Base-by-base conservation (phyloP, 2,888 invertebrate species). In the Diadromus collaris region DNA sequence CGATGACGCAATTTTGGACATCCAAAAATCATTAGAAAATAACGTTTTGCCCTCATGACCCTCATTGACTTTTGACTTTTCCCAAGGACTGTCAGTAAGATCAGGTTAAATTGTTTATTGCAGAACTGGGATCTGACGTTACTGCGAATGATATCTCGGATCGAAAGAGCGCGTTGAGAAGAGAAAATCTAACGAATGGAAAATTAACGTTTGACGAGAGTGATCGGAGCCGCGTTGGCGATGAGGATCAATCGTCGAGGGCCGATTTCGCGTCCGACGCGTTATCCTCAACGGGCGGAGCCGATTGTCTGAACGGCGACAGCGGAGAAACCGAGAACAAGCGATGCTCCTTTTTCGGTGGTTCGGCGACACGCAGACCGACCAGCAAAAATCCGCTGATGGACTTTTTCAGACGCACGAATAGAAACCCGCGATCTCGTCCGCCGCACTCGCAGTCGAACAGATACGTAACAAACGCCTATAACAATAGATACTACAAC, bases 71-170 rank as follows among this genome's bases (percentile, higher is more conserved):
- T n/a, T n/a, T n/a, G n/a, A n/a, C n/a, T n/a, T n/a, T n/a, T n/a
- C n/a, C n/a, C n/a, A n/a, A n/a, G n/a, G n/a, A n/a, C n/a, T 19
- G 5, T 38, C 16, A 44, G 70, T 72, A 76, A 73, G 67, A 48
- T 61, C 29, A 69, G 38, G 64, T 76, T 76, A 48, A 32, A 58
- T 81, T 78, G 76, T 79, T 82, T 75, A 74, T 83, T 80, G 67
- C 83, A 83, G 83, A 82, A 68, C 54, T 41, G 64, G 77, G 70
- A 72, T 63, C 79, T 29, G 81, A 79, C 44, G 72, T 79, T 71
- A 13, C 68, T 76, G 51, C 79, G 44, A 63, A 63, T 73, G 74
- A 67, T 68, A 70, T n/a, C 19, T 70, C 48, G 69, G 70, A 78
- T 51, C 63, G 16, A 58, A 61, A 70, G 24, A 76, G 10, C 29